A percentile compares a stretch with the other conserved stretches of the same genome.
Conservation (phyloP, 1,140 invertebrate genomes). For the Dinoponera quadriceps region DNA sequence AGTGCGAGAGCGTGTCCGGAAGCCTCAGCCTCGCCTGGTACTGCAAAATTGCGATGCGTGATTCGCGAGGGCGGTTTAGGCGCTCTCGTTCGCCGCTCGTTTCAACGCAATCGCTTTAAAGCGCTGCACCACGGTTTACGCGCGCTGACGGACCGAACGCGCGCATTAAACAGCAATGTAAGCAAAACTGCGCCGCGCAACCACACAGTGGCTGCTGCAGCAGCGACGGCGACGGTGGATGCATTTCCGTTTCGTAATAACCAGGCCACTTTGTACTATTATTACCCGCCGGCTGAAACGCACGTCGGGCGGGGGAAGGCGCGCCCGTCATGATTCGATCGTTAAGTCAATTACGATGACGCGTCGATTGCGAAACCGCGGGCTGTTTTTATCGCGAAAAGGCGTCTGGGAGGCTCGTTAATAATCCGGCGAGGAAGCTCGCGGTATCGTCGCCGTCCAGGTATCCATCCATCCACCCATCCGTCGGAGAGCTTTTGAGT, state of each 20-base stretch:
- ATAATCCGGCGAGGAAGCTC: background rate
- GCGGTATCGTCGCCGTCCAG: no score
- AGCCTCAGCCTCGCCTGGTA: constrained; percentile 86
- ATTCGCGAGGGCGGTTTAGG: background rate
- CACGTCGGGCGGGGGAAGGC: constrained; percentile 32
- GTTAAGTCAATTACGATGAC: constrained; percentile 70
- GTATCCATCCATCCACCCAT: no score
- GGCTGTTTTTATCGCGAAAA: constrained; percentile 31
- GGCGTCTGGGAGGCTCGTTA: constrained; percentile 3
- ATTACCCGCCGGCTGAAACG: constrained; percentile 57
- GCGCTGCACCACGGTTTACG: constrained; percentile 57
- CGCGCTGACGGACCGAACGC: constrained; percentile 36
- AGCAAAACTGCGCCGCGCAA: constrained; percentile 53
- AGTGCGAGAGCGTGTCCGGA: constrained; percentile 90
- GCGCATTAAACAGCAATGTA: constrained; percentile 68
- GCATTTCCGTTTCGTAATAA: constrained; percentile 74
- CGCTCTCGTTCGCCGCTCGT: background rate
- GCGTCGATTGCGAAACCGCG: constrained; percentile 17
- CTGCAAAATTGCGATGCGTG: constrained; percentile 62
- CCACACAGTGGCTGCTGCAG: background rate
- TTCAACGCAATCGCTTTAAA: constrained; percentile 28
- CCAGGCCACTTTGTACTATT: constrained; percentile 72
- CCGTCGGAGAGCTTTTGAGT: no score
- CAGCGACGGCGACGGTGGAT: constrained; percentile 39
- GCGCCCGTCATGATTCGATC: constrained; percentile 61